These are phyloP conservation scores for Tetranychus truncatus DNA, from an alignment of 2,888 invertebrate genomes.

Conservation along the genomic window DNA sequence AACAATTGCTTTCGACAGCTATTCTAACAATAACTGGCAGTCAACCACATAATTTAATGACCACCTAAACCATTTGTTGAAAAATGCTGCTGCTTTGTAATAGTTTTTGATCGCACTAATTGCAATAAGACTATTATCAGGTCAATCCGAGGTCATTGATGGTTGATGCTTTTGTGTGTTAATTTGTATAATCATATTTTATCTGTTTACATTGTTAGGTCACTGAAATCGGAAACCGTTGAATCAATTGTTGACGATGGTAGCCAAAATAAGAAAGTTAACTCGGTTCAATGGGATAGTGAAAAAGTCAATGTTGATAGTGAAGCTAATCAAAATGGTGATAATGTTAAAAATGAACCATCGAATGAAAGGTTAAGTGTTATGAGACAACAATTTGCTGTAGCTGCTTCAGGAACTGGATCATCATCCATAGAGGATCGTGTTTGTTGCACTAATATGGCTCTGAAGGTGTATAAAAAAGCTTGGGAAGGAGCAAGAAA, in stretches of 20 bases:
- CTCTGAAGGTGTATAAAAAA: neutral
- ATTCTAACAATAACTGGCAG: too few species aligned
- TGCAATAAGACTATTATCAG: too few species aligned
- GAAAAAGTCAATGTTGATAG: neutral
- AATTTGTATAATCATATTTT: neutral
- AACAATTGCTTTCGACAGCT: too few species aligned
- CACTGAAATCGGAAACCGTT: neutral
- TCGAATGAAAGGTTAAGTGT: neutral
- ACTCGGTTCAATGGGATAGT: neutral
- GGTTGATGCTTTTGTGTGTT: neutral
- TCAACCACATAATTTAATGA: too few species aligned
- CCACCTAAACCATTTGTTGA: too few species aligned
- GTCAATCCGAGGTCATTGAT: neutral
- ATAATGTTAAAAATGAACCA: neutral
- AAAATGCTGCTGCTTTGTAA: too few species aligned
- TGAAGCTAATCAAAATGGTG: neutral
- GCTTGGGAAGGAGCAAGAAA: conserved; percentile 10
- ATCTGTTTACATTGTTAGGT: neutral
- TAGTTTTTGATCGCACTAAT: too few species aligned
- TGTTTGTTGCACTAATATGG: neutral
- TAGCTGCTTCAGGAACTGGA: neutral
- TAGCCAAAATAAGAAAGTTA: neutral
- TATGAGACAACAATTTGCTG: conserved; percentile 7
- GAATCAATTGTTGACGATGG: neutral
- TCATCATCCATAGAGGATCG: neutral